These are phyloP conservation scores for Zaprionus bogoriensis DNA, from an alignment of 2,888 invertebrate genomes.

Conservation along the genomic window DNA sequence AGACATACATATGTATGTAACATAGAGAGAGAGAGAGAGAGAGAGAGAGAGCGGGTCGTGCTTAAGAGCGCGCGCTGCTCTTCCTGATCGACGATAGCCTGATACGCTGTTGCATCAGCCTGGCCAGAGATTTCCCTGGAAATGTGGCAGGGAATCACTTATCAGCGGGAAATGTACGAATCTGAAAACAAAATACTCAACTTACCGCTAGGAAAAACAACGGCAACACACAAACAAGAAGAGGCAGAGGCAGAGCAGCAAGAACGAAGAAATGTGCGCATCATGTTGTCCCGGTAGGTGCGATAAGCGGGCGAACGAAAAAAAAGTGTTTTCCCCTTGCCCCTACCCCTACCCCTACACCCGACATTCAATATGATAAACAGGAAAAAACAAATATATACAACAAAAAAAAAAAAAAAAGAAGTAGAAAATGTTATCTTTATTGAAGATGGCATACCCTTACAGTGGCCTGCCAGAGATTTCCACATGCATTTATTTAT, in stretches of 20 bases:
- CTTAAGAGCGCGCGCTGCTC: background rate
- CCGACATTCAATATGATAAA: too few relatives aligned
- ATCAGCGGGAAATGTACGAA: constrained; percentile 28
- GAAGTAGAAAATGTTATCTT: too few relatives aligned
- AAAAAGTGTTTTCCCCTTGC: background rate
- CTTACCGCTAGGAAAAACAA: constrained; percentile 32
- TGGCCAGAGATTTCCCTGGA: background rate
- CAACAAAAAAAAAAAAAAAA: background rate
- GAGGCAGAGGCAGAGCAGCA: background rate
- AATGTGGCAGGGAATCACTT: constrained; percentile 5
- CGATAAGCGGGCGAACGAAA: too few relatives aligned
- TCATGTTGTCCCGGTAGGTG: constrained; percentile 51
- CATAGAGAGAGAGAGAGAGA: background rate
- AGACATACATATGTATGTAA: too few relatives aligned
- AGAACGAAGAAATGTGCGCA: constrained; percentile 31
- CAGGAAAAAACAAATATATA: background rate
- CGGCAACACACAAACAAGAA: constrained; percentile 2
- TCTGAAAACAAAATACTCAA: constrained; percentile 21
- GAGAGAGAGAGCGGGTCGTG: background rate
- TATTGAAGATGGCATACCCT: too few relatives aligned
- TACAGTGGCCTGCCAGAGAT: too few relatives aligned
- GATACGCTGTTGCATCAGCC: background rate
- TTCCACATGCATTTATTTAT: too few relatives aligned
- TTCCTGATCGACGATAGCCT: background rate
- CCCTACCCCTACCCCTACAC: background rate